A percentile compares a stretch with the other conserved stretches of the same genome.
Evolutionary conservation across 2,888 invertebrate genomes (phyloP).

Genomic region (Latrodectus elegans): DNA sequence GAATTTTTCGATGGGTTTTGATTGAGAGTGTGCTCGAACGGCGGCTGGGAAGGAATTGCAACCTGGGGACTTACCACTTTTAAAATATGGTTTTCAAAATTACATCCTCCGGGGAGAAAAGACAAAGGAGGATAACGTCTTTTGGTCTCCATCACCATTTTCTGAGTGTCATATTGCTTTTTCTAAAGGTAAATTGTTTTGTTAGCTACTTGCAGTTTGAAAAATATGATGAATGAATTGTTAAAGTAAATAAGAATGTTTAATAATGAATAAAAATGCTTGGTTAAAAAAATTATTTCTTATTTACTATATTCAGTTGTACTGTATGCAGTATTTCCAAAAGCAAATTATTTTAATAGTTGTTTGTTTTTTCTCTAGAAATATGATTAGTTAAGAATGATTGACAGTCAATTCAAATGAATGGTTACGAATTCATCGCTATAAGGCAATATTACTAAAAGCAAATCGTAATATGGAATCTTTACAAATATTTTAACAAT

Average conservation of each 20-base stretch:
- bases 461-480: too few relatives aligned
- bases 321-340: neutral
- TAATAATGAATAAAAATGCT: neutral
- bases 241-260: neutral
- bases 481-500: too few relatives aligned
- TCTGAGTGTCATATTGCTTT: constrained; percentile 12
- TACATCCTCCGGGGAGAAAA: neutral
- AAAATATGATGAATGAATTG: neutral
- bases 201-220: neutral
- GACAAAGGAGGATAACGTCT: neutral
- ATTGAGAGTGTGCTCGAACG: neutral
- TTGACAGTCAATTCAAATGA: too few relatives aligned
- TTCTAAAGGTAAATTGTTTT: constrained; percentile 36
- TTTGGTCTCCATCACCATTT: constrained; percentile 42
- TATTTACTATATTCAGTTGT: neutral
- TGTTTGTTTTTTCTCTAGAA: too few relatives aligned
- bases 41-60: too few relatives aligned
- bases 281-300: neutral
- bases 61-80: too few relatives aligned
- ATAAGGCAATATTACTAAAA: too few relatives aligned
- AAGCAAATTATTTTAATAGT: neutral
- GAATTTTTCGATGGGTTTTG: neutral
- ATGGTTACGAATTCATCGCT: too few relatives aligned
- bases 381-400: too few relatives aligned
- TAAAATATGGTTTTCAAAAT: constrained; percentile 17